Evolutionary conservation across 2,113 vertebrate species (phyloP).

Genomic region (Gavialis gangeticus): DNA sequence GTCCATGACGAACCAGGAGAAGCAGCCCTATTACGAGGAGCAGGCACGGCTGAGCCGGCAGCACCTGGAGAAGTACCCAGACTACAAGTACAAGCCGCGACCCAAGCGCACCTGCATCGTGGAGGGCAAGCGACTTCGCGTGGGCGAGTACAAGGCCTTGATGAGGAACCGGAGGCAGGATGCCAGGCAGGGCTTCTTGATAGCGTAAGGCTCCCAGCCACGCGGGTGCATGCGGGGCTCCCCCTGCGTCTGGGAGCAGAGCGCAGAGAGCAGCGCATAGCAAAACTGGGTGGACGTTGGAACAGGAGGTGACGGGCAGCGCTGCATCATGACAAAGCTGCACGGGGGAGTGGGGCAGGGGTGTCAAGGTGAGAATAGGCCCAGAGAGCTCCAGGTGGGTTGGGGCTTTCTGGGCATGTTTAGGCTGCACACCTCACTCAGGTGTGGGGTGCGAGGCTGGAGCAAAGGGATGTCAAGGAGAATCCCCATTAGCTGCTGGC

Average conservation of each 20-base stretch:
- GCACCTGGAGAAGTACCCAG: constrained; percentile 97
- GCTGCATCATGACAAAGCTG: neutral
- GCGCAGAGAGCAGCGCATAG: neutral
- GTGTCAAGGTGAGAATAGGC: neutral
- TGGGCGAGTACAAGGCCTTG: constrained; percentile 99
- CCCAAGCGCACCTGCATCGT: constrained; percentile 98
- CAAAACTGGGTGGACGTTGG: neutral
- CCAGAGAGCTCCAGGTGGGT: neutral
- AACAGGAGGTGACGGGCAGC: neutral
- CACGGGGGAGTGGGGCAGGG: neutral
- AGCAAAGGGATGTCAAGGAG: neutral
- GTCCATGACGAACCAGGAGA: constrained; percentile 97
- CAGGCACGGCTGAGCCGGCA: constrained; percentile 96
- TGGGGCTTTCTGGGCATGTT: neutral
- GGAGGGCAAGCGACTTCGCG: constrained; percentile 93
- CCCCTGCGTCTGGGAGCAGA: too few relatives aligned
- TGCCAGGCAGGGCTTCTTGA: constrained; percentile 86
- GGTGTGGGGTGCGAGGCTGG: neutral
- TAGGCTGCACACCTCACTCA: neutral
- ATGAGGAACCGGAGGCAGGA: constrained; percentile 97
- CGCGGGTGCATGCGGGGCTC: neutral
- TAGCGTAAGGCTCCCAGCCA: constrained; percentile 81
- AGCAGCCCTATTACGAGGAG: constrained; percentile 98
- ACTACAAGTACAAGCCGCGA: constrained; percentile 97
- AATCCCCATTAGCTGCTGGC: neutral